Evolutionary conservation across 2,113 vertebrate genomes (phyloP).

Genomic region (Platichthys stellatus): DNA sequence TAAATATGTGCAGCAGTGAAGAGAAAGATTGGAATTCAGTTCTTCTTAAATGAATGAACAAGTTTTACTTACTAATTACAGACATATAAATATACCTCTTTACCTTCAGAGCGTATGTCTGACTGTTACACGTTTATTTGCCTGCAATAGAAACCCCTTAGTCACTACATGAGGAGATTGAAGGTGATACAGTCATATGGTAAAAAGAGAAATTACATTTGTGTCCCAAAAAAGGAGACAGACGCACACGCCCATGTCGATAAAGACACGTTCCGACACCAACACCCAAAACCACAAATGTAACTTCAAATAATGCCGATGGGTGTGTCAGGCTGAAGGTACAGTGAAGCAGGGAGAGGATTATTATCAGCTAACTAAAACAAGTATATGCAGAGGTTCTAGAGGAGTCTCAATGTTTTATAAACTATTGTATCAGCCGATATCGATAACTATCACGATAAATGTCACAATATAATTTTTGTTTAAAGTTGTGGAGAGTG

Average conservation of each 20-base stretch:
- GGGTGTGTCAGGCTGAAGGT: slow-evolving; percentile 45
- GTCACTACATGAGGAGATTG: slow-evolving; percentile 50
- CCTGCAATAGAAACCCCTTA: slow-evolving; percentile 59
- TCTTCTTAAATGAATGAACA: background rate
- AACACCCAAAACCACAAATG: slow-evolving; percentile 68
- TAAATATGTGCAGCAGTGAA: background rate
- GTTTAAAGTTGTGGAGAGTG: no score
- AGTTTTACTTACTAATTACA: background rate
- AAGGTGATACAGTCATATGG: slow-evolving; percentile 70
- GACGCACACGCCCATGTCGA: slow-evolving; percentile 60
- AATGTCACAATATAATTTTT: no score
- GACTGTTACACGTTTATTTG: background rate
- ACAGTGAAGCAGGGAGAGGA: background rate
- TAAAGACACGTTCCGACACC: slow-evolving; percentile 49
- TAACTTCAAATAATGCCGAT: background rate
- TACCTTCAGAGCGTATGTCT: background rate
- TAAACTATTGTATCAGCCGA: no score
- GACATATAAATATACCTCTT: background rate
- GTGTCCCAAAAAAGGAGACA: slow-evolving; percentile 49
- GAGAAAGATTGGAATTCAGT: background rate
- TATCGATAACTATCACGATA: no score
- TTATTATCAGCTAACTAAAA: background rate
- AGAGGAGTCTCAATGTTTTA: background rate
- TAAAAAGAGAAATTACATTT: slow-evolving; percentile 71
- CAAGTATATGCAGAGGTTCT: background rate